Evolutionary conservation across 64 coral and sea anemone species (phyloP).

Genomic region (Montipora efflorescens): DNA sequence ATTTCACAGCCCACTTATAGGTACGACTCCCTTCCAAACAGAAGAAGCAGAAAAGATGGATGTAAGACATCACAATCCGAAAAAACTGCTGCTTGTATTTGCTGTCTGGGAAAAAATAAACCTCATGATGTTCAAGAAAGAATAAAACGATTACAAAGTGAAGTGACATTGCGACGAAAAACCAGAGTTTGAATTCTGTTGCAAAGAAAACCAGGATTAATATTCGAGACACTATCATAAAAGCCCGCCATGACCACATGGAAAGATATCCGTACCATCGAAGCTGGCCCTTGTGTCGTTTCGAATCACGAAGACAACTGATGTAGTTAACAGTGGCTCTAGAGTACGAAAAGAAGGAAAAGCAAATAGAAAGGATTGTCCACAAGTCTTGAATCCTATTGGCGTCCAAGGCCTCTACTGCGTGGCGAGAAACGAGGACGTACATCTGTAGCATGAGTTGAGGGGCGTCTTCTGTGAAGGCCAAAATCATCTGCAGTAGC

Average conservation of each 20-base stretch:
- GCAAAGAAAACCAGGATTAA: constrained; percentile 86
- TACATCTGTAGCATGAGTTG: constrained; percentile 90
- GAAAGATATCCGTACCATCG: constrained; percentile 92
- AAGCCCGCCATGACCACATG: constrained; percentile 85
- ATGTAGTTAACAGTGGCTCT: constrained; percentile 90
- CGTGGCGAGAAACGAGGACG: constrained; percentile 56
- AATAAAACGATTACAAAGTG: constrained; percentile 64
- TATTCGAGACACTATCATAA: constrained; percentile 89
- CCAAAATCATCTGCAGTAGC: constrained; percentile 89
- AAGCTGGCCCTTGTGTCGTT: constrained; percentile 78
- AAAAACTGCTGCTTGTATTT: constrained; percentile 72
- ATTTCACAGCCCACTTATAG: constrained; percentile 72
- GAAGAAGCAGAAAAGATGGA: constrained; percentile 93
- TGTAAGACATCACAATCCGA: constrained; percentile 76
- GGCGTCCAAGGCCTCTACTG: constrained; percentile 37
- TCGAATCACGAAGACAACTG: constrained; percentile 79
- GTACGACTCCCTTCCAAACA: constrained; percentile 68
- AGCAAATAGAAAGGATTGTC: constrained; percentile 82
- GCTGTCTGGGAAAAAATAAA: constrained; percentile 78
- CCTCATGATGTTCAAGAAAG: constrained; percentile 56
- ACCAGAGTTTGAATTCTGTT: constrained; percentile 78
- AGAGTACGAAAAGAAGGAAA: constrained; percentile 92
- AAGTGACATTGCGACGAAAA: constrained; percentile 70
- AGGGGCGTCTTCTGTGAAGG: constrained; percentile 86
- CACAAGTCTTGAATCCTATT: constrained; percentile 72